Base-by-base conservation (phyloP, 1,140 invertebrate species). In the Callitettix versicolor region DNA sequence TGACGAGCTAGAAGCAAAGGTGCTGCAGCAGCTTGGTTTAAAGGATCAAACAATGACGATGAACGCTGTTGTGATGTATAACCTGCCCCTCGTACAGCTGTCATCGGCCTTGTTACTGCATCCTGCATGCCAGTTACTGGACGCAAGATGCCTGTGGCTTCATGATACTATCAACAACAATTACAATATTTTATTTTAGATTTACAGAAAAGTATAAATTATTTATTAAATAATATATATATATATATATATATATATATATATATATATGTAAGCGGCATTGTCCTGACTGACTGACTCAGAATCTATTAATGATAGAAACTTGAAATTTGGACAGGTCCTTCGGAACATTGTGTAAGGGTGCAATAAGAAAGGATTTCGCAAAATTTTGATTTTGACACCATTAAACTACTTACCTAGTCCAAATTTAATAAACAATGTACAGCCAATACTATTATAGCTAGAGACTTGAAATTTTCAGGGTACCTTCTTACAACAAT, bases 71-170 rank as follows among this genome's bases (percentile, higher is more conserved):
- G 79, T 18, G 88, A 89, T 3, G 89, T 94, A 68, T 93, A 98
- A 2, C 95, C 95, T 38, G 91, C 95, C 11, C 90, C 94, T 54
- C 88, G 75, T n/a, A 97, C 88, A 18, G 94, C 94, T 11, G 95
- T 98, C 78, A 96, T 92, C 9, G 95, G 95, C 55, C 95, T 75
- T 34, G 78, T 71, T 15, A 70, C 68, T 59, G 53, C 62, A 50
- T 62, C 68, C 62, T 58, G 53, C 20, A 33, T 61, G 54, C 61
- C 64, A 50, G 67, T 64, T 18, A 62, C 47, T 24, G 56, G 50
- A 20, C 55, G n/a, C n/a, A n/a, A n/a, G n/a, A n/a, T n/a, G 14
- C 20, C 38, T 6, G 51, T 56, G 14, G 57, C 57, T 50, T 53
- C 60, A 55, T 52, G 44, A 42, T 44, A 51, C 44, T 52, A 21